These are phyloP conservation scores for Pissodes strobi DNA, from an alignment of 1,140 invertebrate species.

Conservation along the genomic window DNA sequence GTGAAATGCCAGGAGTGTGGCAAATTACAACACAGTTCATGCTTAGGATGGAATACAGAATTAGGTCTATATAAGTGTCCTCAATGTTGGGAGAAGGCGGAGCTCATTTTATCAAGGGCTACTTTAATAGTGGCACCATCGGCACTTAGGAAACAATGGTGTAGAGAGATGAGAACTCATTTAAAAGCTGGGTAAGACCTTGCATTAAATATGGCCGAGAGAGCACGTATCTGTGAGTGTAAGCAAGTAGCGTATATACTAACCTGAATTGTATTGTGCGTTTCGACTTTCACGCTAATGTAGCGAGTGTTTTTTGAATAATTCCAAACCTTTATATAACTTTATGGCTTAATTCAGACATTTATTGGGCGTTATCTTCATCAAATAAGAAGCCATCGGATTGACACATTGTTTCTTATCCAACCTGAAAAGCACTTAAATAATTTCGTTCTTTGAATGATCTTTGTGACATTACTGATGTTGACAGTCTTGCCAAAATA, in stretches of 20 bases:
- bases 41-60: conserved; percentile 61
- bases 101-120: conserved; percentile 61
- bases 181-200: conserved; percentile 58
- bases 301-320: too few relatives aligned
- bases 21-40: conserved; percentile 64
- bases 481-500: too few relatives aligned
- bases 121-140: conserved; percentile 78
- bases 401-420: too few relatives aligned
- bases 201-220: conserved; percentile 7
- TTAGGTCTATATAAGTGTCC: conserved; percentile 63
- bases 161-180: conserved; percentile 73
- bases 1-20: conserved; percentile 62
- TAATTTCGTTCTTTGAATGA: too few relatives aligned
- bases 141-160: conserved; percentile 74
- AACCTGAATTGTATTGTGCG: too few relatives aligned
- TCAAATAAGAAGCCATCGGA: too few relatives aligned
- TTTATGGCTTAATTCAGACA: too few relatives aligned
- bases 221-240: not conserved
- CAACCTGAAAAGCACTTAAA: too few relatives aligned
- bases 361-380: too few relatives aligned
- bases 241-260: not conserved
- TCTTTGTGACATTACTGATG: too few relatives aligned
- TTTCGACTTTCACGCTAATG: too few relatives aligned
- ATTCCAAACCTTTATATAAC: too few relatives aligned
- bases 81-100: conserved; percentile 64